Evolutionary conservation across 2,797 vertebrate species (phyloP).

Genomic region (Lepus oiostolus): DNA sequence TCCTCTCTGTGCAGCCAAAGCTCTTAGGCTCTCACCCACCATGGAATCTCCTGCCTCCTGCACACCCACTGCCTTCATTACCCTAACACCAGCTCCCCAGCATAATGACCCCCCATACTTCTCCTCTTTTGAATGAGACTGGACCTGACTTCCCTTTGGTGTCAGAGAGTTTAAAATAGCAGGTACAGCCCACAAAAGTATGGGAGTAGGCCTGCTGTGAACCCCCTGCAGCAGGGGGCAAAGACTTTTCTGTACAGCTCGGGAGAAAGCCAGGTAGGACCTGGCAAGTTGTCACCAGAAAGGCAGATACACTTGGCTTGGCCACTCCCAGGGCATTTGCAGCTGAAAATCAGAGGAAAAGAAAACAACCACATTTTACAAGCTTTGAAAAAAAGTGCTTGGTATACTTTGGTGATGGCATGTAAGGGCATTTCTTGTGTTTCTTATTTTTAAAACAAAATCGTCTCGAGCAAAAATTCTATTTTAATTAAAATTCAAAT

Average conservation of each 20-base stretch:
- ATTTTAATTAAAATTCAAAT: slow-evolving; percentile 74
- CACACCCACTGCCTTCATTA: not conserved
- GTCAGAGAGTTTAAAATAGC: not conserved
- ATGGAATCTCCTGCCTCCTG: not conserved
- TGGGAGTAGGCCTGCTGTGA: not conserved
- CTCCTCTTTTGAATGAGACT: not conserved
- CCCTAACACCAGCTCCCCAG: not conserved
- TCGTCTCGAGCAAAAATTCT: slow-evolving; percentile 27
- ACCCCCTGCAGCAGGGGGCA: not conserved
- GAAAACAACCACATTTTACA: not conserved
- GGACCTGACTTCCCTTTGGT: not conserved
- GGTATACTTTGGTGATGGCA: not conserved
- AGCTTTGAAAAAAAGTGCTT: slow-evolving; percentile 38
- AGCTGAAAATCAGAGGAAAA: slow-evolving; percentile 33
- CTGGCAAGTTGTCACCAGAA: not conserved
- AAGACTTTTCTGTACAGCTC: not conserved
- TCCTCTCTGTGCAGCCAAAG: not conserved
- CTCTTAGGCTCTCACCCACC: not conserved
- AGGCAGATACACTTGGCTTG: not conserved
- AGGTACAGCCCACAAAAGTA: not conserved
- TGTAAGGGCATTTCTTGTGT: slow-evolving; percentile 25
- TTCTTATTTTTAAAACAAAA: slow-evolving; percentile 61
- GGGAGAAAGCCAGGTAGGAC: not conserved
- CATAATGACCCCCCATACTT: not conserved
- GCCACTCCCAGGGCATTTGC: not conserved